phyloP scores from a whole-genome alignment of 1,140 invertebrate genomes.

The Macrocentrus cingulum region DNA sequence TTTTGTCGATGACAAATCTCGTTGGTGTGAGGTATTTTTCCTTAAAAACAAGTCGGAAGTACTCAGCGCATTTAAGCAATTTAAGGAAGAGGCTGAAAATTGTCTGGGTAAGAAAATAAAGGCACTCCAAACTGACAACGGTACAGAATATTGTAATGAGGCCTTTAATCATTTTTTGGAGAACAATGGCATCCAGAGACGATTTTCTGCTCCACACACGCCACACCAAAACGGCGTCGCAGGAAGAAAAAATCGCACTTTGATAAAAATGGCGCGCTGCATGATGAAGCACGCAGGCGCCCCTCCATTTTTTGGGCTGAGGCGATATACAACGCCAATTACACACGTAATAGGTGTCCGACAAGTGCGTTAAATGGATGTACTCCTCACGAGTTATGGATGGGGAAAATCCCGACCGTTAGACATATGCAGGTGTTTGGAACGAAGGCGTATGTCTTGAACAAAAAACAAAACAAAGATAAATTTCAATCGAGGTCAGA shows the following conservation, averaged over 20 bases:
- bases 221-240: conserved; percentile 31
- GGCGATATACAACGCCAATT: conserved; percentile 38
- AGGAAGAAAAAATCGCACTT: conserved; percentile 33
- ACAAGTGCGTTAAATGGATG: conserved; percentile 25
- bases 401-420: conserved; percentile 19
- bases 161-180: conserved; percentile 5
- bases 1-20: conserved; percentile 14
- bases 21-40: conserved; percentile 11
- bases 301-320: conserved; percentile 43
- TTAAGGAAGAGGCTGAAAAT: neutral
- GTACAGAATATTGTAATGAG: conserved; percentile 1
- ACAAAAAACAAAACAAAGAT: neutral
- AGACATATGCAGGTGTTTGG: conserved; percentile 31
- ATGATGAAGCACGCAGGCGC: conserved; percentile 28
- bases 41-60: conserved; percentile 4
- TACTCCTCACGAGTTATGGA: conserved; percentile 30
- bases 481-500: conserved; percentile 7
- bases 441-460: conserved; percentile 11
- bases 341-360: conserved; percentile 42
- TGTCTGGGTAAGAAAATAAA: conserved; percentile 10
- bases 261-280: conserved; percentile 35
- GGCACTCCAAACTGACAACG: conserved; percentile 12
- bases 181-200: neutral
- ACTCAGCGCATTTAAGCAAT: conserved; percentile 1
- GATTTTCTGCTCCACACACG: conserved; percentile 2